phyloP scores from a whole-genome alignment of 2,113 vertebrate species.

The Indri indri region DNA sequence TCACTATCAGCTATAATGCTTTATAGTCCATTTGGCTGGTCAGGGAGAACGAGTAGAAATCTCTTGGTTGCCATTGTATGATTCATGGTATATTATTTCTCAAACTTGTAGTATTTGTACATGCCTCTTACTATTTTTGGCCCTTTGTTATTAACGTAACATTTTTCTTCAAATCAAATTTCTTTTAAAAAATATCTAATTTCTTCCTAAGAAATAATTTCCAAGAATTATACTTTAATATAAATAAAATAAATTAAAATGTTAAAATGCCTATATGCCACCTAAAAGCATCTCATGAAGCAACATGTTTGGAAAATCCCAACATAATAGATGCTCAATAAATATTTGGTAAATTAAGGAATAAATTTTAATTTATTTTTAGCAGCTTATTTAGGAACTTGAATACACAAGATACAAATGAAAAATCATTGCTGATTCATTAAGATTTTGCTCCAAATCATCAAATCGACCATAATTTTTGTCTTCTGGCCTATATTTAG shows the following conservation, averaged over 20 bases:
- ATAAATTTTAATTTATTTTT: conserved; percentile 14
- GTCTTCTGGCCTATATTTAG: neutral
- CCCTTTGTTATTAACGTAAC: neutral
- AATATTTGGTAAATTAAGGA: conserved; percentile 11
- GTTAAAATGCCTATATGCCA: neutral
- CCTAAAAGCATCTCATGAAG: conserved; percentile 2
- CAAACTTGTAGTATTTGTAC: neutral
- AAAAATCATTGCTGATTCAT: neutral
- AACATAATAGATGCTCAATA: neutral
- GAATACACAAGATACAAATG: neutral
- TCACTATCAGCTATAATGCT: neutral
- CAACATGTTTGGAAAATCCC: neutral
- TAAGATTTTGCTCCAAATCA: neutral
- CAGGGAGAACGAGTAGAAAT: neutral
- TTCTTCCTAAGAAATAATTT: conserved; percentile 7
- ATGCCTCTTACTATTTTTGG: neutral
- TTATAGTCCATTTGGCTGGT: neutral
- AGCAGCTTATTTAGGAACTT: neutral
- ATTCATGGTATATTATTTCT: neutral
- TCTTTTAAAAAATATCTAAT: neutral
- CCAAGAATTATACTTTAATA: neutral
- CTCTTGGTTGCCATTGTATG: neutral
- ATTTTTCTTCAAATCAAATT: neutral
- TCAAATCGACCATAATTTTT: conserved; percentile 8
- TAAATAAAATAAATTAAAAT: neutral